Percentiles rank a stretch among this genome's conserved stretches.
These are phyloP conservation scores for Dinomys branickii DNA, from an alignment of 2,113 vertebrate genomes.

Conservation along the genomic window DNA sequence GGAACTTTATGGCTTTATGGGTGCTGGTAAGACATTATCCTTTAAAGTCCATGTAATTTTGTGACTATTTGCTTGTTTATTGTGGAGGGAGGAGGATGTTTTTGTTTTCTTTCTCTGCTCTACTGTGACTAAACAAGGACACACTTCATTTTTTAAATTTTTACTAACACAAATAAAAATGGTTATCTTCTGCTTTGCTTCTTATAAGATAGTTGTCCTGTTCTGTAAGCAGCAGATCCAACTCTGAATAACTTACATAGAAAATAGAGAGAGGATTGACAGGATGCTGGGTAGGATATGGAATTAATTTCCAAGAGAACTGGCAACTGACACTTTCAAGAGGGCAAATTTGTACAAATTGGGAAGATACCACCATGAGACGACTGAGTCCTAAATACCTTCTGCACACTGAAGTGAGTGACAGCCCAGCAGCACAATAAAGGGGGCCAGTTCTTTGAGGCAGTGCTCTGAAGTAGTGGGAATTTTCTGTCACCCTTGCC, in stretches of 20 bases:
- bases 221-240: background rate
- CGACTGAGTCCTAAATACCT: background rate
- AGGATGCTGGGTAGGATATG: background rate
- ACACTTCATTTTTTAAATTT: background rate
- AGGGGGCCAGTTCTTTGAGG: background rate
- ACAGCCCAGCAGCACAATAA: background rate
- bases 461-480: background rate
- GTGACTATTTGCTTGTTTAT: background rate
- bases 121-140: background rate
- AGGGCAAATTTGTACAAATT: background rate
- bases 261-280: background rate
- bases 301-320: background rate
- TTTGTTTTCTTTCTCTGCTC: background rate
- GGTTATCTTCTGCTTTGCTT: background rate
- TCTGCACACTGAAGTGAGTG: background rate
- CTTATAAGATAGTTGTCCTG: background rate
- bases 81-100: background rate
- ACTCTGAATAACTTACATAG: background rate
- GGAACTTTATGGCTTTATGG: background rate
- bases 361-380: background rate
- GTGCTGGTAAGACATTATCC: background rate
- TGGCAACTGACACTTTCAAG: background rate
- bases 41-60: background rate
- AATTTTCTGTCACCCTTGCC: background rate
- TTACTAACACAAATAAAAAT: background rate